Base-by-base conservation (phyloP, 2,797 vertebrate genomes). In the Mycteria americana region DNA sequence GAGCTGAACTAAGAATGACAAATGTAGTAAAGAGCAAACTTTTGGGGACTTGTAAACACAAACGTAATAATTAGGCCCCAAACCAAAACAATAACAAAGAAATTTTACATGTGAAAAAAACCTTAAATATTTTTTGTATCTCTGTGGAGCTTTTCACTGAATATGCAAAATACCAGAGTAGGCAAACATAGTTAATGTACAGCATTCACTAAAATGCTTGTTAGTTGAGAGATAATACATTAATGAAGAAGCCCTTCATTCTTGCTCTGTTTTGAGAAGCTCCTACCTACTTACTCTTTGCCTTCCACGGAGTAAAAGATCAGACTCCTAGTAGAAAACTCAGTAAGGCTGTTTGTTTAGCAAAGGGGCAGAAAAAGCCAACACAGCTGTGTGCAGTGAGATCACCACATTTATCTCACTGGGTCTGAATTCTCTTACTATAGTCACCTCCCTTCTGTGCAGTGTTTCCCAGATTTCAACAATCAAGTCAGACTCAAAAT, bases 321-420 rank as follows among this genome's bases (percentile, higher is more conserved):
- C 19, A 11, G 28, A 43, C 14, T 85, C 45, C 35, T 31, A 8
- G 24, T 2, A 87, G 37, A 51, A 79, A 84, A 33, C 13, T 74
- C 53, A 64, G 17, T 9, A 50, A 48, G 31, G 54, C 57, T 85
- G 54, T 83, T 65, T 87, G 41, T 65, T 93, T 59, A 92, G 91
- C 60, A 79, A 51, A 89, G 65, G 50, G 73, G 72, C 45, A 92
- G 92, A 82, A 94, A 95, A 97, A 93, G 91, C 91, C 97, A 97
- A 75, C 75, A 91, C 95, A 97, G 95, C 96, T 97, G 97, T 0
- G 0, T 45, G 43, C n/a, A 94, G 73, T 97, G 97, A 97, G 95
- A 93, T 97, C 96, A 97, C 87, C 88, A 85, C 45, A 6, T 95
- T 97, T 92, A 96, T 92, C 93, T 97, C 97, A 97, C 67, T 78